These are phyloP conservation scores for Echiichthys vipera DNA, from an alignment of 2,797 vertebrate genomes.

Conservation along the genomic window DNA sequence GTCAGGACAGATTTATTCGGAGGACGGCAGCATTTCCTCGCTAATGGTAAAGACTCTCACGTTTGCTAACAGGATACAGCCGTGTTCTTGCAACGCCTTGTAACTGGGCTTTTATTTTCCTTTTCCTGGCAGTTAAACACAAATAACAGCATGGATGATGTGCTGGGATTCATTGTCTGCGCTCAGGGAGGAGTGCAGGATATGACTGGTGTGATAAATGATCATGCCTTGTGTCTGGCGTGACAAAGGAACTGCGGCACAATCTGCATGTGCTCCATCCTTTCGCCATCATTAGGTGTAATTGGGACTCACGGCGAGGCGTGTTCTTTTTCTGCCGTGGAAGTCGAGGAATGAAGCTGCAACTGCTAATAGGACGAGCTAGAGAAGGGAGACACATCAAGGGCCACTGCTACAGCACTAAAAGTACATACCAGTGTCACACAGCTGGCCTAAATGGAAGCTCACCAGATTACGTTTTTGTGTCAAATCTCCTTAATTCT, in stretches of 20 bases:
- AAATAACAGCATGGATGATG: conserved; percentile 81
- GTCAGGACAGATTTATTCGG: conserved; percentile 46
- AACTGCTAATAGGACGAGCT: conserved; percentile 70
- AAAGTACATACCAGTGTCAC: conserved; percentile 51
- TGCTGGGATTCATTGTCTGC: conserved; percentile 74
- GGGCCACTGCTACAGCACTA: conserved; percentile 53
- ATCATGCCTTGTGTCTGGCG: conserved; percentile 68
- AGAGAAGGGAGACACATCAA: conserved; percentile 59
- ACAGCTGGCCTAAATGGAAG: conserved; percentile 48
- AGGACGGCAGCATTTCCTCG: conserved; percentile 66
- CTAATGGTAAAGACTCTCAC: conserved; percentile 51
- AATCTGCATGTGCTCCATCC: conserved; percentile 83
- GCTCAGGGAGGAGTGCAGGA: conserved; percentile 78
- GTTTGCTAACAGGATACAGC: conserved; percentile 75
- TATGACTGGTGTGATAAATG: conserved; percentile 83
- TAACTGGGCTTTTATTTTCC: conserved; percentile 78
- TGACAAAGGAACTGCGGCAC: conserved; percentile 80
- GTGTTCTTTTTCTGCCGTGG: conserved; percentile 64
- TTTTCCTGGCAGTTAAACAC: conserved; percentile 83
- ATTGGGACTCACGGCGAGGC: conserved; percentile 81
- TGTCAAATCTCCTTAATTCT: conserved; percentile 43
- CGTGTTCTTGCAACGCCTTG: conserved; percentile 64
- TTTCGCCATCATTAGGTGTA: conserved; percentile 84
- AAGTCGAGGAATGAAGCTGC: conserved; percentile 64
- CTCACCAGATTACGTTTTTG: conserved; percentile 49